A percentile compares a stretch with the other conserved stretches of the same genome.
Evolutionary conservation across 2,797 vertebrate genomes (phyloP).

Genomic region (Sebastes glaucus): DNA sequence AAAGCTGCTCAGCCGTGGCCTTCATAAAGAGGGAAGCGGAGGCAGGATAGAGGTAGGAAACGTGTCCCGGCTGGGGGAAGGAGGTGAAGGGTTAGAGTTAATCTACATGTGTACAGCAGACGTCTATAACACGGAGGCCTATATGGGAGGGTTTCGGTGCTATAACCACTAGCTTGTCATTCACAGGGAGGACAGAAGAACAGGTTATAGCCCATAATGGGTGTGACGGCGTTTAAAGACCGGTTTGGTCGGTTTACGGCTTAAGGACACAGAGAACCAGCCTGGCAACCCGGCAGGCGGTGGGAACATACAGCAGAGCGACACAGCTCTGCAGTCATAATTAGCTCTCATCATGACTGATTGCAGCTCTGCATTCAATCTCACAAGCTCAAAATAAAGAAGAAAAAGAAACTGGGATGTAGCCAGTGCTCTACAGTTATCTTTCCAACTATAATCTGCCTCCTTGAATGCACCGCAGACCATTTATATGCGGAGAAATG

Average conservation of each 20-base stretch:
- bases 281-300: constrained; percentile 17
- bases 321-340: constrained; percentile 13
- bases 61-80: constrained; percentile 13
- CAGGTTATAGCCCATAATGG: constrained; percentile 54
- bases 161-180: constrained; percentile 65
- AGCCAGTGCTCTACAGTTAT: constrained; percentile 1
- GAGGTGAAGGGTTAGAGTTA: constrained; percentile 53
- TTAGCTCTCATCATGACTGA: constrained; percentile 26
- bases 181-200: constrained; percentile 52
- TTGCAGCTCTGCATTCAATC: constrained; percentile 12
- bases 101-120: constrained; percentile 39
- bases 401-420: background rate
- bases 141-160: constrained; percentile 43
- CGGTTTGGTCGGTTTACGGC: constrained; percentile 69
- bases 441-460: constrained; percentile 7
- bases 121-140: constrained; percentile 37
- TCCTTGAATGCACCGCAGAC: constrained; percentile 14
- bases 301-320: constrained; percentile 30
- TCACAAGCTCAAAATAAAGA: background rate
- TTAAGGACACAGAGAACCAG: constrained; percentile 54
- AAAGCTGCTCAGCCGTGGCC: constrained; percentile 23
- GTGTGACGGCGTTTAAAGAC: constrained; percentile 72
- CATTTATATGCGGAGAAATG: constrained; percentile 19
- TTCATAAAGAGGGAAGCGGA: constrained; percentile 4
- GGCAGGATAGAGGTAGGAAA: constrained; percentile 29